Evolutionary conservation across 2,797 vertebrate species (phyloP).

Genomic region (Onychomys leucogaster): DNA sequence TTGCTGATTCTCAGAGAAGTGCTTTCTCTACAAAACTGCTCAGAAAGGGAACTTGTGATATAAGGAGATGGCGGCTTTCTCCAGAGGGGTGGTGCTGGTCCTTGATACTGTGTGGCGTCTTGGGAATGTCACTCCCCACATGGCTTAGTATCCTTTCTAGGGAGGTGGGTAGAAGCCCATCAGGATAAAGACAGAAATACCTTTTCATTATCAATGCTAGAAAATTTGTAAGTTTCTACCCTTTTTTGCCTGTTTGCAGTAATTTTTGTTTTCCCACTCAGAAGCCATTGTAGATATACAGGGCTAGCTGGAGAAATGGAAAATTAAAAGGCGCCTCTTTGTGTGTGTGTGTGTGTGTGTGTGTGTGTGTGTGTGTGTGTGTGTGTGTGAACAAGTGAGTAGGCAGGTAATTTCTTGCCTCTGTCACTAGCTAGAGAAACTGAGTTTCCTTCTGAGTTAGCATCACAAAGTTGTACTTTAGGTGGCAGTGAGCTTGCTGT

Average conservation of each 20-base stretch:
- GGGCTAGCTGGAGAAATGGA: not conserved
- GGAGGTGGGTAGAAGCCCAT: not conserved
- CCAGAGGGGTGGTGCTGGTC: too few relatives aligned
- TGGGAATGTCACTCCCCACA: not conserved
- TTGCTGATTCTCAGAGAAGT: not conserved
- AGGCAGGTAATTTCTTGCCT: not conserved
- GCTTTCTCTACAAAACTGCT: not conserved
- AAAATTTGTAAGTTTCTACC: not conserved
- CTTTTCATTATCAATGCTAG: not conserved
- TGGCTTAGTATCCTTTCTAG: not conserved
- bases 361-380: not conserved
- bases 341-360: not conserved
- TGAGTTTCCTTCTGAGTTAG: not conserved
- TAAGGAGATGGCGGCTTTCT: not conserved
- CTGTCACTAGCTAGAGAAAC: conserved; percentile 1
- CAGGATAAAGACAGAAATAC: conserved; percentile 26
- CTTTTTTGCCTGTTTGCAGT: not conserved
- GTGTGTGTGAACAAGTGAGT: not conserved
- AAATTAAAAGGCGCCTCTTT: not conserved
- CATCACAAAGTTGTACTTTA: not conserved
- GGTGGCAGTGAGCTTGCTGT: not conserved
- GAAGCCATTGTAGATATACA: not conserved
- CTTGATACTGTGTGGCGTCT: not conserved
- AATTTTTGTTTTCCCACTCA: conserved; percentile 40
- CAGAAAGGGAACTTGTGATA: not conserved